Evolutionary conservation across 2,113 vertebrate species (phyloP), one percentile per base, ranked within the genome.

Genomic region (Chamaetylas fuelleborni): DNA sequence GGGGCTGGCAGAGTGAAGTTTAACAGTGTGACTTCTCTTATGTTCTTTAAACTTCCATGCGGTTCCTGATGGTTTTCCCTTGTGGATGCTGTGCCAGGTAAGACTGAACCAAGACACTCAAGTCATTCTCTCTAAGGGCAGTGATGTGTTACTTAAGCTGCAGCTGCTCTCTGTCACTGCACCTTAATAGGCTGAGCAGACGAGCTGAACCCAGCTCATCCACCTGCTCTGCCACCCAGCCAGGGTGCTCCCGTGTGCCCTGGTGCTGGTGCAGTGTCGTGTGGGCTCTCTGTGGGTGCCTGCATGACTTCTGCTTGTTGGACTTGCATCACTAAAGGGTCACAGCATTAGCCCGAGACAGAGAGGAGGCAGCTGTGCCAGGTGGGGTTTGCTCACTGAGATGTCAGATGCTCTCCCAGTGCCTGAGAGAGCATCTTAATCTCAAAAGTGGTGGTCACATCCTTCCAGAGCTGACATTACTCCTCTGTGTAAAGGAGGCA

Each of bases 151-250:
- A 5, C 28, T 26, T 42, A 0, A 3, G 23, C 74, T 42, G 81
- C 80, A 85, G 74, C 53, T 80, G 82, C 33, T 62, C 8, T 14
- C 11, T 42, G 70, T 76, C 57, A 1, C 31, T 76, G 79, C 28
- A 23, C 26, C 38, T 38, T 12, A 25, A 9, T 1, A 29, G 36
- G 23, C 38, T 48, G 82, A 72, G 43, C 54, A 91, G 73, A 14
- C 17, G 73, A 73, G 43, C 77, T 70, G 88, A 73, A 8, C 14
- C 51, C 65, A 19, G 65, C 69, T 58, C 62, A 22, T 42, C 54
- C 0, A 0, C 34, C 60, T n/a, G 60, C 57, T 51, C 19, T 31
- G 17, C 0, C 0, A 0, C 62, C 9, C 31, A 6, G 38, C 34
- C 50, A 6, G 47, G 15, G 60, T 43, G 64, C 19, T 77, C 42